Evolutionary conservation across 2,888 invertebrate species (phyloP), one percentile per base, ranked within the genome.

Genomic region (Agonopterix arenella): DNA sequence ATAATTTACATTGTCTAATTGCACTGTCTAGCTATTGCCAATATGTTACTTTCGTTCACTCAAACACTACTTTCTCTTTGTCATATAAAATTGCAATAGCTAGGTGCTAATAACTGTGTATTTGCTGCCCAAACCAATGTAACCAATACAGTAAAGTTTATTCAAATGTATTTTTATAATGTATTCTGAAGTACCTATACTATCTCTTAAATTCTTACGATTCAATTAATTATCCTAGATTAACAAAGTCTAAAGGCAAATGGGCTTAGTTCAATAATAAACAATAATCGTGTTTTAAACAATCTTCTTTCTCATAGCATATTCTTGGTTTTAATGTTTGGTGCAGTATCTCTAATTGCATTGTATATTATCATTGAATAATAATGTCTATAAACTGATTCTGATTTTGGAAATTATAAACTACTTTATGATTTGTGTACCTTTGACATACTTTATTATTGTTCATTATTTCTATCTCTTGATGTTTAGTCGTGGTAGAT

Each of bases 301-400:
- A 69, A 71, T 59, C 68, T 78, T 79, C 70, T 79, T 64, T 80
- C 70, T 80, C 77, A 79, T 78, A 80, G 80, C 77, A 80, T 84
- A 81, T 76, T 77, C 73, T 79, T 84, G 80, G 82, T 83, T 83
- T 80, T 83, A 81, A 83, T 80, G 83, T 84, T 86, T 88, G 88
- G 86, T 84, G 85, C 88, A 86, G 89, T 80, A 84, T 82, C 65
- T 82, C 82, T 88, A 81, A 84, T 86, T 77, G 82, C 88, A 86
- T 88, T 88, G 88, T 86, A 86, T 79, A 88, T 85, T 84, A 73
- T 74, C 86, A 88, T 88, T 70, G 68, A 77, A 73, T 76, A 78
- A 76, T 78, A 74, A 72, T 75, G 74, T 78, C 72, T 74, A 78
- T 70, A 61, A 63, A 59, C 61, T 58, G 60, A 58, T 62, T 77